Conservation (phyloP, 92 coral and sea anemone species). For the Paragorgia papillata region DNA sequence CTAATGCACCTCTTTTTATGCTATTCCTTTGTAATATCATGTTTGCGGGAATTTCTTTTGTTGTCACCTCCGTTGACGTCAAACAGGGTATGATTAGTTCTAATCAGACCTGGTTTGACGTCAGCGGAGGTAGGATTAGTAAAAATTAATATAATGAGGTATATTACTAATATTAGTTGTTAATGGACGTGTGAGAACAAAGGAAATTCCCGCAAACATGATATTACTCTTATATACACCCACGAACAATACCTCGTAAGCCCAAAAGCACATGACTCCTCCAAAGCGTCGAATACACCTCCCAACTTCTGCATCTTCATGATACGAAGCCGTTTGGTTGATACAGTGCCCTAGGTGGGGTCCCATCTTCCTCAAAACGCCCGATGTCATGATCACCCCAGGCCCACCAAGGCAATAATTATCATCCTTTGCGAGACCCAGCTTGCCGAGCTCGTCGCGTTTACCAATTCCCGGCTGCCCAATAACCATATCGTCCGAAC, state of each 20-base stretch:
- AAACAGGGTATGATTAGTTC: no score
- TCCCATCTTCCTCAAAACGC: slow-evolving; percentile 81
- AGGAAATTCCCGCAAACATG: no score
- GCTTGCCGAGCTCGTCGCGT: slow-evolving; percentile 69
- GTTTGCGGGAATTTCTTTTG: no score
- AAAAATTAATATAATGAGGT: no score
- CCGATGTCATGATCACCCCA: slow-evolving; percentile 86
- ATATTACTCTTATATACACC: no score
- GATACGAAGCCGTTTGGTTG: slow-evolving; percentile 71
- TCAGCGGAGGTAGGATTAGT: no score
- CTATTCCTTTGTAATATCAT: no score
- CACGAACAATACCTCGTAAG: slow-evolving; percentile 99
- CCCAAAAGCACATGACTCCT: slow-evolving; percentile 95
- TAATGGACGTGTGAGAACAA: no score
- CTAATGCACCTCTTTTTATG: no score
- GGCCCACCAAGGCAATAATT: slow-evolving; percentile 99
- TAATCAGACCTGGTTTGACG: no score
- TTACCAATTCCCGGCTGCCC: slow-evolving; percentile 98
- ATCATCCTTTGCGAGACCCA: slow-evolving; percentile 85
- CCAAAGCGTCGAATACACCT: slow-evolving; percentile 93
- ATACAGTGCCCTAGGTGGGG: slow-evolving; percentile 82
- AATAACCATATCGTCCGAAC: slow-evolving; percentile 89
- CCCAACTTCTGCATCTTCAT: slow-evolving; percentile 98
- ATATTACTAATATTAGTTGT: no score
- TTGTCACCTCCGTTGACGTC: no score